Percentiles rank a stretch among this genome's conserved stretches.
phyloP scores from a whole-genome alignment of 2,797 vertebrate species.

The Rhabdomys pumilio region DNA sequence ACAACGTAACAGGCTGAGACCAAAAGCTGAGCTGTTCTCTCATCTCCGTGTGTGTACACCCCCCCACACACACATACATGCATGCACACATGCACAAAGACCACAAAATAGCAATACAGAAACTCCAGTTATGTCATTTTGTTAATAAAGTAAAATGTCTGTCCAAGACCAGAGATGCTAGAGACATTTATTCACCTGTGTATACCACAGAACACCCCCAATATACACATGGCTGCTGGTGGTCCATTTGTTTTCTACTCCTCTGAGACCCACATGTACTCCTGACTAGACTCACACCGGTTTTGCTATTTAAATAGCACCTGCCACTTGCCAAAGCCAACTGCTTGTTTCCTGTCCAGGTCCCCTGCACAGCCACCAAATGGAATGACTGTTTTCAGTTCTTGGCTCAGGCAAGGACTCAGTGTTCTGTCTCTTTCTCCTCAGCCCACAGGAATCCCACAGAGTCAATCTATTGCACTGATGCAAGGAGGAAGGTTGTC shows the following conservation, averaged over 20 bases:
- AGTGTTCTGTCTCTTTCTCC: background rate
- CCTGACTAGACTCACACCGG: conserved; percentile 7
- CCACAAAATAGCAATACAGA: background rate
- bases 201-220: background rate
- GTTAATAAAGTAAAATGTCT: background rate
- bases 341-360: conserved; percentile 32
- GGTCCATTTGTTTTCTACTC: background rate
- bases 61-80: background rate
- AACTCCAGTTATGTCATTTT: accelerated
- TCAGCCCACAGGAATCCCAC: background rate
- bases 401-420: background rate
- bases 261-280: background rate
- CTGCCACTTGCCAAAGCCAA: conserved; percentile 18
- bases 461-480: background rate
- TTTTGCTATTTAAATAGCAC: conserved; percentile 38
- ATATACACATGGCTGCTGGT: background rate
- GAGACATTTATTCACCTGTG: background rate
- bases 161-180: background rate
- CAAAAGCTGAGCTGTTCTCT: background rate
- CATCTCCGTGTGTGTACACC: background rate
- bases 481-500: background rate
- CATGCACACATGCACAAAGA: background rate
- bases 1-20: background rate
- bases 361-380: conserved; percentile 16
- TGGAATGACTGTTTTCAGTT: background rate